Conservation (phyloP, 2,113 vertebrate genomes). For the Otus sunia region DNA sequence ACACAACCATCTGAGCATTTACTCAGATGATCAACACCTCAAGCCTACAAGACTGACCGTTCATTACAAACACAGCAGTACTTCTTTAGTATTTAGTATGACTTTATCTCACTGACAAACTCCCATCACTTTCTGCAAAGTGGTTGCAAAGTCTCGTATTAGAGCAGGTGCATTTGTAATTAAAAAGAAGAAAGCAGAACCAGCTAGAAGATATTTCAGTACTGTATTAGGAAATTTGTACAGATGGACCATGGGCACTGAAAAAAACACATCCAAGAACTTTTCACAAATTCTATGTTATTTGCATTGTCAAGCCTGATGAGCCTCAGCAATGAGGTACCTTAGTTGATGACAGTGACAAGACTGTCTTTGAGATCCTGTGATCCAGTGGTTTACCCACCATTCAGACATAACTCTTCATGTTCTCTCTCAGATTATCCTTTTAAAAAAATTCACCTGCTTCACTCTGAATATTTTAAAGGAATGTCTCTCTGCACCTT, state of each 20-base stretch:
- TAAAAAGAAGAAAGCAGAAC: not conserved
- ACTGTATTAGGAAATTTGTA: not conserved
- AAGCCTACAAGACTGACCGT: not conserved
- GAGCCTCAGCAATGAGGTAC: not conserved
- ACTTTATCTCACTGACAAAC: not conserved
- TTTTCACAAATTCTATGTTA: not conserved
- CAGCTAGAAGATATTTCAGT: not conserved
- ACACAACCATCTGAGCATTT: not conserved
- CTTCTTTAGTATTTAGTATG: not conserved
- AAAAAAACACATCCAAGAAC: not conserved
- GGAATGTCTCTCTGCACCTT: not conserved
- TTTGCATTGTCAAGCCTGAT: not conserved
- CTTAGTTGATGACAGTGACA: not conserved
- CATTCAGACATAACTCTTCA: not conserved
- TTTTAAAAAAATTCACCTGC: not conserved
- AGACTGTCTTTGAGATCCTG: not conserved
- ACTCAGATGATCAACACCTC: not conserved
- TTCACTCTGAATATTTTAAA: not conserved
- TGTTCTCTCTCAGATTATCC: not conserved
- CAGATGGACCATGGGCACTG: fast-evolving
- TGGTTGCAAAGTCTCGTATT: not conserved
- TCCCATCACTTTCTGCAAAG: not conserved
- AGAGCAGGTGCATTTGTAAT: not conserved
- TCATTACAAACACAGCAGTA: not conserved
- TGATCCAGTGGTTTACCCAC: not conserved